Conservation (phyloP, 2,113 vertebrate species). For the Sylvietta virens region DNA sequence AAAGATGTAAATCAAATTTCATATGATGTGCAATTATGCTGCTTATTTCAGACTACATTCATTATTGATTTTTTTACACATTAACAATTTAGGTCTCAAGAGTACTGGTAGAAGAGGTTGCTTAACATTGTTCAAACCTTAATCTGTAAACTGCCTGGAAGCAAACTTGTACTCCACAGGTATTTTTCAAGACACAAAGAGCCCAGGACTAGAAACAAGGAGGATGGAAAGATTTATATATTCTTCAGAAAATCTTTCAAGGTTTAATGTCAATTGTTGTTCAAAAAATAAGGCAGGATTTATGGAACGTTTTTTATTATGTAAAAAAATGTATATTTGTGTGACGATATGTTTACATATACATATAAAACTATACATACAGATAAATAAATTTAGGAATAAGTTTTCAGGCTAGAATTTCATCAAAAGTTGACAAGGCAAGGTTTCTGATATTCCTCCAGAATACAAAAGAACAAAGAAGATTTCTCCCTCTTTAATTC, state of each 20-base stretch:
- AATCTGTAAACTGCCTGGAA: not conserved
- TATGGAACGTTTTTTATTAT: not conserved
- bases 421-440: not conserved
- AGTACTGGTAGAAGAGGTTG: not conserved
- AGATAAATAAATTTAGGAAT: not conserved
- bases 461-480: not conserved
- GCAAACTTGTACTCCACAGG: not conserved
- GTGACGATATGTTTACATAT: not conserved
- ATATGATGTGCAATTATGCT: not conserved
- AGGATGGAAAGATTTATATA: not conserved
- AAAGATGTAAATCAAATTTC: constrained; percentile 19
- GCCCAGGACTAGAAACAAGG: not conserved
- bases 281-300: not conserved
- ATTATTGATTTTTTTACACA: not conserved
- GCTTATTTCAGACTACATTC: not conserved
- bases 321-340: not conserved
- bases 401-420: not conserved
- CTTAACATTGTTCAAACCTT: not conserved
- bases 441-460: not conserved
- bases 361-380: not conserved
- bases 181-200: not conserved
- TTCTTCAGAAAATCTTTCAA: not conserved
- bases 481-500: not conserved
- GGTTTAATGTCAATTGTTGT: not conserved
- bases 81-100: not conserved